Evolutionary conservation across 2,888 invertebrate species (phyloP), one percentile per base, ranked within the genome.

Genomic region (Eupithecia insigniata): DNA sequence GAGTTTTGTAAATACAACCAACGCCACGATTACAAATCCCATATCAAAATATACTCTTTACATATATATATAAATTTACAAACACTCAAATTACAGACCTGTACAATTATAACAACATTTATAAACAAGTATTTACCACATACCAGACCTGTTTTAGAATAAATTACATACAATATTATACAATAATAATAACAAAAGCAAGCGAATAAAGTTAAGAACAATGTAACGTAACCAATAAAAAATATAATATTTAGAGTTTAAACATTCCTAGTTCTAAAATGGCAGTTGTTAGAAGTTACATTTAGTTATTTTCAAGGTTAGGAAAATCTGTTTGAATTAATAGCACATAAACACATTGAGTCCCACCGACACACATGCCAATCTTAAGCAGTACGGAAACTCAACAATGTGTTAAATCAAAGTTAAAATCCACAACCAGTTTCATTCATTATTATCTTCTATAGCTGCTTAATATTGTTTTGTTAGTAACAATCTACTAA

Each of bases 371-470:
- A 8, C 46, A 22, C 5, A 22, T 51, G 46, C 22, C 46, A 5
- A 51, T 51, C 18, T 43, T 43, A 43, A 2, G 10, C 34, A 34
- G 14, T 16, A 3, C 4, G 16, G 18, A 43, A 43, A 18, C 18
- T 18, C 6, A 43, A 5, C 18, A 6, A 43, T 43, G 22, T 16
- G 22, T 51, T 51, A 51, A 55, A 55, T 26, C 22, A 26, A 22
- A 22, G 26, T 26, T 26, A 1, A 62, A 72, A 72, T 58, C 66
- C 72, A 66, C 46, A 71, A 72, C 71, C 67, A 74, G 68, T 76
- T 73, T 71, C 75, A 75, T 73, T 76, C 73, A 76, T 72, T 60
- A 76, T 72, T 60, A 60, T 16, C 7, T 60, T 30, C 16, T 16
- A 16, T 16, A 58, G 30, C 18, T 30, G 18, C 16, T 18, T 28